A percentile compares a stretch with the other conserved stretches of the same genome.
Conservation (phyloP, 2,113 vertebrate genomes). For the Erythrocercus mccallii region DNA sequence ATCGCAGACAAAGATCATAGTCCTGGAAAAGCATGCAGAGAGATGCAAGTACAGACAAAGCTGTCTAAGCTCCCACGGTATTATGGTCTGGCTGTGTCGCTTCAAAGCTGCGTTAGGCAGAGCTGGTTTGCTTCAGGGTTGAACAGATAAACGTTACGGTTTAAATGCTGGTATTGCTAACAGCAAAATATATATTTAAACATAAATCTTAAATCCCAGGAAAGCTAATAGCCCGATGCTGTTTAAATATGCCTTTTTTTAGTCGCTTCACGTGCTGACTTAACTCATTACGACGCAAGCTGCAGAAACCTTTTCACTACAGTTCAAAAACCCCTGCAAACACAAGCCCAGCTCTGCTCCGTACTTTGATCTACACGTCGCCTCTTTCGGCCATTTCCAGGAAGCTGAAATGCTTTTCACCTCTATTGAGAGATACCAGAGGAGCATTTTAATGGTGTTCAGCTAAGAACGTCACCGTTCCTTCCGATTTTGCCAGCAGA, state of each 20-base stretch:
- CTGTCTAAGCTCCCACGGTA: constrained; percentile 50
- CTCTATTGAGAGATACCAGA: constrained; percentile 20
- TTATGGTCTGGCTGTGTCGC: constrained; percentile 23
- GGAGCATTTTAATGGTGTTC: not conserved
- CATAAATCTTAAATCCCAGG: not conserved
- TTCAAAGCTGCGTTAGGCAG: constrained; percentile 18
- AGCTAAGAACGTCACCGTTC: not conserved
- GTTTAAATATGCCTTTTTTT: not conserved
- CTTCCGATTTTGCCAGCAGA: not conserved
- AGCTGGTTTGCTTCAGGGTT: constrained; percentile 28
- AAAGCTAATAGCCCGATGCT: not conserved
- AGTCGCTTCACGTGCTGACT: not conserved
- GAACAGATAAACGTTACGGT: not conserved
- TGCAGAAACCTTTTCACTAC: not conserved
- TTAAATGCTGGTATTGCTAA: not conserved
- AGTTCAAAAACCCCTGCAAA: not conserved
- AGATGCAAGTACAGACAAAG: constrained; percentile 45
- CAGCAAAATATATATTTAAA: not conserved
- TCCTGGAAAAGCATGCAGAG: constrained; percentile 43
- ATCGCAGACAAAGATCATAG: constrained; percentile 33
- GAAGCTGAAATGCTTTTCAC: constrained; percentile 5
- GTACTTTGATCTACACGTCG: constrained; percentile 18
- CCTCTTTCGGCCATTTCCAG: constrained; percentile 46
- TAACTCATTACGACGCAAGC: constrained; percentile 26
- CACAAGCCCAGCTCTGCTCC: not conserved